Evolutionary conservation across 2,797 vertebrate genomes (phyloP).

Genomic region (Hephaestus fuliginosus): DNA sequence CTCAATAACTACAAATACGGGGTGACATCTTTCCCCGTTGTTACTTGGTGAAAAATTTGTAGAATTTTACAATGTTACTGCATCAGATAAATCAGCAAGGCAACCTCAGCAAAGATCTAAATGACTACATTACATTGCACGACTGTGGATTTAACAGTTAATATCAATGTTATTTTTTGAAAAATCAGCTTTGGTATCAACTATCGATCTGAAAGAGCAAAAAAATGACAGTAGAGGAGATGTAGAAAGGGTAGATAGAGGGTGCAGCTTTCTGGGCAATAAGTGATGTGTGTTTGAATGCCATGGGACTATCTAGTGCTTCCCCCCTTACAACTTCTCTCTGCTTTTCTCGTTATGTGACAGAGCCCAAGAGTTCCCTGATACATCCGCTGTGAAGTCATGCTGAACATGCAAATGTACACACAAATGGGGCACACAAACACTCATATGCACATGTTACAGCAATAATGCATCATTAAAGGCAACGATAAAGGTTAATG

Average conservation of each 20-base stretch:
- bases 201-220: not conserved
- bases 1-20: no score
- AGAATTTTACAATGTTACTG: not conserved
- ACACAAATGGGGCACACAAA: not conserved
- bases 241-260: not conserved
- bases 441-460: not conserved
- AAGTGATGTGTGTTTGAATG: not conserved
- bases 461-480: not conserved
- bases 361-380: not conserved
- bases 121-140: not conserved
- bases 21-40: not conserved
- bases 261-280: not conserved
- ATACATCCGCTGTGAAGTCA: not conserved
- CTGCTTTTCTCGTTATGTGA: not conserved
- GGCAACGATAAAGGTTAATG: conserved; percentile 7
- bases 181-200: not conserved
- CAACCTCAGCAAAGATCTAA: not conserved
- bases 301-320: not conserved
- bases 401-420: not conserved
- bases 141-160: not conserved
- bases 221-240: not conserved
- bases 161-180: not conserved
- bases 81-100: not conserved
- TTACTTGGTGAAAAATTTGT: not conserved
- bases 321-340: not conserved